Conservation (phyloP, 1,140 invertebrate genomes). For the Delia radicum region DNA sequence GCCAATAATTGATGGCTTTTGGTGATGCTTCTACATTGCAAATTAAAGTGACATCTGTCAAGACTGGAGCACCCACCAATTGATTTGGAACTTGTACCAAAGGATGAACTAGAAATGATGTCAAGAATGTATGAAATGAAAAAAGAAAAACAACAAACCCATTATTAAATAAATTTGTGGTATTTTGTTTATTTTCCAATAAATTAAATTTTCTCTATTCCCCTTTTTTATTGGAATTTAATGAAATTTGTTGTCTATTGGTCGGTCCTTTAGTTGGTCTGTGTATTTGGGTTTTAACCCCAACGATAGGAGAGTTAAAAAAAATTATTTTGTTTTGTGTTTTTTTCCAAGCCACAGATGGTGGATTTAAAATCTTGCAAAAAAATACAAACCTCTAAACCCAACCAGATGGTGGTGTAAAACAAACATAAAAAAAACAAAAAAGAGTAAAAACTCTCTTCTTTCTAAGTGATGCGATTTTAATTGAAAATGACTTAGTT, state of each 20-base stretch:
- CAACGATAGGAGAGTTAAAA: not conserved
- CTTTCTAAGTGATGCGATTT: slow-evolving; percentile 42
- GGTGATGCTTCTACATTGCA: slow-evolving; percentile 85
- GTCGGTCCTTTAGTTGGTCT: not conserved
- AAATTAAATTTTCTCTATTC: slow-evolving; percentile 3
- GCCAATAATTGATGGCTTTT: slow-evolving; percentile 87
- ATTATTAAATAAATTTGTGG: slow-evolving; percentile 24
- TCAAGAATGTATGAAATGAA: too few species aligned
- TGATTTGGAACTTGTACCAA: slow-evolving; percentile 82
- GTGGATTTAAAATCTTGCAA: not conserved
- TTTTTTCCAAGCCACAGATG: slow-evolving; percentile 6
- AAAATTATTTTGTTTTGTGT: not conserved
- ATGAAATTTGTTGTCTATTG: slow-evolving; percentile 2
- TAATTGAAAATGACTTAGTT: slow-evolving; percentile 55
- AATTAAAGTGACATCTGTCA: slow-evolving; percentile 79
- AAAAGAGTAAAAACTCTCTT: not conserved
- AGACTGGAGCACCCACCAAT: slow-evolving; percentile 76
- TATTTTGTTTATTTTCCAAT: slow-evolving; percentile 19
- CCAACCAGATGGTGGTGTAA: slow-evolving; percentile 3
- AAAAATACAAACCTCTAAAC: slow-evolving; percentile 3
- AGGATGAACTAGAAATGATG: slow-evolving; percentile 77
- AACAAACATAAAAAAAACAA: slow-evolving; percentile 2
- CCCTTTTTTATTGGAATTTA: not conserved
- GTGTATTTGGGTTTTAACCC: not conserved
- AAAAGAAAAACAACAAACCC: not conserved